These are phyloP conservation scores for Neoarius graeffei DNA, from an alignment of 2,113 vertebrate genomes.

Conservation along the genomic window DNA sequence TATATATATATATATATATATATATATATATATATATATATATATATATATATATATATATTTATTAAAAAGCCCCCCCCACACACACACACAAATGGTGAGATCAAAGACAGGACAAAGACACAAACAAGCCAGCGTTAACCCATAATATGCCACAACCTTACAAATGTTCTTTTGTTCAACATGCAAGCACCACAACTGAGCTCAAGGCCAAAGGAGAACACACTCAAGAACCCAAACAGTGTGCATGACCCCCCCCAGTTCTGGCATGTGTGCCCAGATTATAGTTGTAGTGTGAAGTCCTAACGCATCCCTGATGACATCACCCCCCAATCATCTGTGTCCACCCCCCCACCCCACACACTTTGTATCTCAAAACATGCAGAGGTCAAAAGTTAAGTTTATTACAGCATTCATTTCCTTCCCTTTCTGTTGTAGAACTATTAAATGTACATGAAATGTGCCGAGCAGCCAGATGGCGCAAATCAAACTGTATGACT, in stretches of 20 bases:
- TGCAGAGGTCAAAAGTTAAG: not conserved
- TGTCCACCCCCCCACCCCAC: not conserved
- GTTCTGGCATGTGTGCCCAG: not conserved
- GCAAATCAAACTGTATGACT: not conserved
- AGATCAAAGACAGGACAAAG: slow-evolving; percentile 45
- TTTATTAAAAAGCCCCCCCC: too few species aligned
- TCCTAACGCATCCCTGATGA: not conserved
- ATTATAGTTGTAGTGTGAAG: not conserved
- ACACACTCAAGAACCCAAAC: slow-evolving; percentile 30
- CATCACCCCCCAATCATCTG: too few species aligned
- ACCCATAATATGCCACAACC: slow-evolving; percentile 59
- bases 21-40: too few species aligned
- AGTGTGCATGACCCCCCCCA: not conserved
- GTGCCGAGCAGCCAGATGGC: not conserved
- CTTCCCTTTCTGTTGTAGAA: not conserved
- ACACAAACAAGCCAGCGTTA: slow-evolving; percentile 64
- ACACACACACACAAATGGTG: not conserved
- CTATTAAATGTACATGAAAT: not conserved
- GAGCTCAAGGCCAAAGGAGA: slow-evolving; percentile 37
- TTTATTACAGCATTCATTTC: not conserved
- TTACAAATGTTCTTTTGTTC: slow-evolving; percentile 69
- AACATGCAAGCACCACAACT: slow-evolving; percentile 43
- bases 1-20: too few species aligned
- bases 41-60: too few species aligned
- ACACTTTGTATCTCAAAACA: not conserved